Conservation (phyloP, 2,113 vertebrate genomes). For the Urocynchramus pylzowi region DNA sequence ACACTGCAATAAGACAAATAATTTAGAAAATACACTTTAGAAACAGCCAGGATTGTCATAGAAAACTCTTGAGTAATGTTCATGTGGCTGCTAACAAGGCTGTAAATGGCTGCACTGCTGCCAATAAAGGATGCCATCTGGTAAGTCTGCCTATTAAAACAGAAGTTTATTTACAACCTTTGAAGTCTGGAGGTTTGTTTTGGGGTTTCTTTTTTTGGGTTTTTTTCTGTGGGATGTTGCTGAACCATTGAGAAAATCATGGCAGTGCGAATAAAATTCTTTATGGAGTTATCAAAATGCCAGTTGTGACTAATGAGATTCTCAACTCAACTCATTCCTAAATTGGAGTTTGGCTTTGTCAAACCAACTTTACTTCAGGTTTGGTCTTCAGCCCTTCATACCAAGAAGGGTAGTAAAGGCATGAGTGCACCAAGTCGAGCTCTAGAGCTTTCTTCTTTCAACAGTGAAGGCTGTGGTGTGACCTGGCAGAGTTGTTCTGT, state of each 20-base stretch:
- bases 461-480: not conserved
- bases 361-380: not conserved
- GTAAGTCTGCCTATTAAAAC: not conserved
- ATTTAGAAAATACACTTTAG: not conserved
- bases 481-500: not conserved
- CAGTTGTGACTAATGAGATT: not conserved
- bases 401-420: not conserved
- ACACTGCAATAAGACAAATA: not conserved
- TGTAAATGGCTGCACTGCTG: not conserved
- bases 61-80: not conserved
- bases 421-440: fast-evolving
- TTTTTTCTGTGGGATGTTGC: not conserved
- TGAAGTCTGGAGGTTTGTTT: not conserved
- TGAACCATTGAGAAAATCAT: not conserved
- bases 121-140: not conserved
- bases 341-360: not conserved
- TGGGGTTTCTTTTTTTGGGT: not conserved
- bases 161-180: not conserved
- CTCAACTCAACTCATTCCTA: not conserved
- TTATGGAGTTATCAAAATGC: not conserved
- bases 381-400: not conserved
- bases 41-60: not conserved
- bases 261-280: not conserved
- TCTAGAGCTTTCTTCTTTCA: not conserved
- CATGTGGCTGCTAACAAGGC: not conserved